Evolutionary conservation across 2,113 vertebrate species (phyloP).

Genomic region (Semnopithecus entellus): DNA sequence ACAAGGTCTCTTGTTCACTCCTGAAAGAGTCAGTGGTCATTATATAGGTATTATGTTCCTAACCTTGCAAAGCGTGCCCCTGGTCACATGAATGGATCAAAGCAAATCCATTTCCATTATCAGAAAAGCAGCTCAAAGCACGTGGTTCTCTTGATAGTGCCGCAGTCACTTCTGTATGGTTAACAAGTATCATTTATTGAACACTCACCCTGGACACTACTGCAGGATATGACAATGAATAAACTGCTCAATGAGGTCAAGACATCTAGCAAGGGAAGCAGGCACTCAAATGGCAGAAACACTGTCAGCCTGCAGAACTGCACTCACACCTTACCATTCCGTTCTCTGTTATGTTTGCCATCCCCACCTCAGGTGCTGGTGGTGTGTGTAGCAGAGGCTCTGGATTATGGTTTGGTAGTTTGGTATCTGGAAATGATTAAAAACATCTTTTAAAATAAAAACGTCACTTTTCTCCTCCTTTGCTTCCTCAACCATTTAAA

Average conservation of each 20-base stretch:
- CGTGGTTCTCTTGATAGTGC: conserved; percentile 58
- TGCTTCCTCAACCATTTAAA: neutral
- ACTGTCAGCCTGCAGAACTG: neutral
- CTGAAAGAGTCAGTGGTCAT: neutral
- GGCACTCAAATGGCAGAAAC: neutral
- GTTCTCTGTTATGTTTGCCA: neutral
- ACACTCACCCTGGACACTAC: neutral
- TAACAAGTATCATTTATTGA: conserved; percentile 48
- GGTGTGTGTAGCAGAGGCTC: neutral
- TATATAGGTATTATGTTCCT: neutral
- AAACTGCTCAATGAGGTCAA: neutral
- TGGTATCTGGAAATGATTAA: neutral
- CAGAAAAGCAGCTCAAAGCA: conserved; percentile 61
- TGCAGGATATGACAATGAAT: neutral
- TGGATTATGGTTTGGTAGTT: neutral
- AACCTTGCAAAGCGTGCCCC: neutral
- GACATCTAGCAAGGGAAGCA: neutral
- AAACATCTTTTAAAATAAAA: neutral
- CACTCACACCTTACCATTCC: neutral
- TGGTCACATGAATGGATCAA: conserved; percentile 67
- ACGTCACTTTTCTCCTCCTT: neutral
- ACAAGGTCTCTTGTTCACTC: conserved; percentile 3
- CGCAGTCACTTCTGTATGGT: conserved; percentile 43
- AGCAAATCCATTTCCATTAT: conserved; percentile 58
- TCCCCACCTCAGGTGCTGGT: neutral